These are phyloP conservation scores for Eristalinus sepulchralis DNA, from an alignment of 2,888 invertebrate species.

Conservation along the genomic window DNA sequence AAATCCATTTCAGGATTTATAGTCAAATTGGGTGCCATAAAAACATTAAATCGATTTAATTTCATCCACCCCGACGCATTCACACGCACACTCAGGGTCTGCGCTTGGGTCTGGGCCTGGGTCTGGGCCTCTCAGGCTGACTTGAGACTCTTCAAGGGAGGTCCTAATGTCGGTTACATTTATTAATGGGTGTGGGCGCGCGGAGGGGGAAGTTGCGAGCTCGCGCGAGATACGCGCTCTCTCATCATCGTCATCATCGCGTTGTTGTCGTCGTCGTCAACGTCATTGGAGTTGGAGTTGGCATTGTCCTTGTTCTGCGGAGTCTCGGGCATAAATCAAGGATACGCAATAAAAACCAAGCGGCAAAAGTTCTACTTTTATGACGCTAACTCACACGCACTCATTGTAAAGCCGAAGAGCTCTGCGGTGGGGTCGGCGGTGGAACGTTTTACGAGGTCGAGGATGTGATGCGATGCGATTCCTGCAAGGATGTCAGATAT, in stretches of 20 bases:
- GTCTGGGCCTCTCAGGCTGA: background rate
- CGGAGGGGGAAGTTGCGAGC: background rate
- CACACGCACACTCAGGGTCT: background rate
- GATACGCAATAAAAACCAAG: slow-evolving; percentile 57
- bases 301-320: background rate
- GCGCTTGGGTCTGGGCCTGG: background rate
- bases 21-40: slow-evolving; percentile 67
- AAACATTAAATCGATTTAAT: slow-evolving; percentile 67
- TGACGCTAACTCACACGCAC: slow-evolving; percentile 34
- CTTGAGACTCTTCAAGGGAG: slow-evolving; percentile 49
- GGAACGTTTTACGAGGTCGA: slow-evolving; percentile 12
- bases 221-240: background rate
- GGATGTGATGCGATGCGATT: slow-evolving; percentile 29
- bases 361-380: slow-evolving; percentile 58
- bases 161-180: slow-evolving; percentile 59
- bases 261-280: background rate
- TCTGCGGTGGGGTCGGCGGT: background rate
- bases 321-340: slow-evolving; percentile 52
- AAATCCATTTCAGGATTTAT: slow-evolving; percentile 69
- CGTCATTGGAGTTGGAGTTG: background rate
- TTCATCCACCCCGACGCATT: background rate
- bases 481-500: slow-evolving; percentile 27
- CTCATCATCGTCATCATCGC: slow-evolving; percentile 44
- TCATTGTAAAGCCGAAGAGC: background rate
- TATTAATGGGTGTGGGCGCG: slow-evolving; percentile 43